Conservation (phyloP, 1,140 invertebrate species). For the Drosophila saltans region DNA sequence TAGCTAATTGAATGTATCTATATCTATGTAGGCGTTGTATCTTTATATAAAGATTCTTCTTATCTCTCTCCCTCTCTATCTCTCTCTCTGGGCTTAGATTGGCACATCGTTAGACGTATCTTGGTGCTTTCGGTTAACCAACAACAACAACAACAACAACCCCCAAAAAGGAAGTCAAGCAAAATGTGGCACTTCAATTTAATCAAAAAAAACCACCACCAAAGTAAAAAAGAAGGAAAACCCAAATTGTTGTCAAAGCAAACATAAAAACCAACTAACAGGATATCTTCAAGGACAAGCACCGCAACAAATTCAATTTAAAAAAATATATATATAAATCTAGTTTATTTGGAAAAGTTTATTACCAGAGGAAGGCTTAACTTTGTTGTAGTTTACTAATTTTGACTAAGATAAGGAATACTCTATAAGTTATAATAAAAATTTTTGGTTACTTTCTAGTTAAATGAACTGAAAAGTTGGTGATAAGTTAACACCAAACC, state of each 20-base stretch:
- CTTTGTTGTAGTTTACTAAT: no score
- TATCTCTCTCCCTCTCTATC: conserved; percentile 3
- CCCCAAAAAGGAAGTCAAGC: conserved; percentile 29
- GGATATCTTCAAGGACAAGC: conserved; percentile 46
- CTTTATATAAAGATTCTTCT: no score
- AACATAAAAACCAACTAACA: conserved; percentile 45
- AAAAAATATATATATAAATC: conserved; percentile 28
- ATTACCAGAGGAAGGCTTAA: no score
- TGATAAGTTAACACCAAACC: no score
- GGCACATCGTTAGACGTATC: conserved; percentile 68
- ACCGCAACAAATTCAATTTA: conserved; percentile 50
- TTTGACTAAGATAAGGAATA: no score
- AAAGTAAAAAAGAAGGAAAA: conserved; percentile 18
- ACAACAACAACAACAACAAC: conserved; percentile 20
- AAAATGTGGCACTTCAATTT: conserved; percentile 30
- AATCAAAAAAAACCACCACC: conserved; percentile 55
- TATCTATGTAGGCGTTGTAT: background rate
- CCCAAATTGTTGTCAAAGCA: background rate
- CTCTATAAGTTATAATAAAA: no score
- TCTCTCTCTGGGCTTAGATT: conserved; percentile 55
- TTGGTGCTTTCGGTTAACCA: conserved; percentile 18
- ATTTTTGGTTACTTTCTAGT: no score
- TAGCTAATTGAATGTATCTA: background rate
- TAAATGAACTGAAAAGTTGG: no score
- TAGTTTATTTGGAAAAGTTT: background rate